A percentile compares a stretch with the other conserved stretches of the same genome.
Conservation (phyloP, 2,113 vertebrate genomes). For the Diphyllodes magnificus region DNA sequence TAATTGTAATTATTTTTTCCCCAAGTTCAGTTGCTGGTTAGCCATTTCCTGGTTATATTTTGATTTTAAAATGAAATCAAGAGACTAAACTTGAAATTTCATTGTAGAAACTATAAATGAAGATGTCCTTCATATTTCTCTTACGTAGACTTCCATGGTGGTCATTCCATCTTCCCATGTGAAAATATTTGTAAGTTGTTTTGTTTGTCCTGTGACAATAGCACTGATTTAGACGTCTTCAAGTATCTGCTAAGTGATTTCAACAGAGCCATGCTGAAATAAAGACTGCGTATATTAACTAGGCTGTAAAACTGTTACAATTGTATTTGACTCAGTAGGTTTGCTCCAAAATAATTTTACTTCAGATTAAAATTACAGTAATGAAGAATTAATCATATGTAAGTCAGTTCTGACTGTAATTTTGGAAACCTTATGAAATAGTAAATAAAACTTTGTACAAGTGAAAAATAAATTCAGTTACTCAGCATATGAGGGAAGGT, state of each 20-base stretch:
- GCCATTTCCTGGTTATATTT: neutral
- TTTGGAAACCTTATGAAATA: neutral
- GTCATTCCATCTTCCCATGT: neutral
- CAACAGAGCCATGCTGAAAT: neutral
- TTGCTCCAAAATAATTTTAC: neutral
- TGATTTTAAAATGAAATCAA: neutral
- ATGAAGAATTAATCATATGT: neutral
- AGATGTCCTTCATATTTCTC: neutral
- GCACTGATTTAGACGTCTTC: neutral
- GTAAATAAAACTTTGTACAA: neutral
- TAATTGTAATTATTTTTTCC: slow-evolving; percentile 13
- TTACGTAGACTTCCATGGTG: neutral
- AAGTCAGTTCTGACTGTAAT: neutral
- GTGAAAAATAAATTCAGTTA: neutral
- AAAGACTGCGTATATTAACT: neutral
- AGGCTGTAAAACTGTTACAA: neutral
- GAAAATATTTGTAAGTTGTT: neutral
- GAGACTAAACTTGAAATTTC: neutral
- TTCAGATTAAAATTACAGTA: neutral
- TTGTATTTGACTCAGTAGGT: neutral
- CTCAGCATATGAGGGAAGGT: neutral
- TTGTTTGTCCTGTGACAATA: neutral
- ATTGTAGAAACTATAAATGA: neutral
- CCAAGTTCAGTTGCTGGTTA: neutral
- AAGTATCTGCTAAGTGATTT: neutral